Conservation (phyloP, 2,113 vertebrate species). For the Halcyon senegalensis region DNA sequence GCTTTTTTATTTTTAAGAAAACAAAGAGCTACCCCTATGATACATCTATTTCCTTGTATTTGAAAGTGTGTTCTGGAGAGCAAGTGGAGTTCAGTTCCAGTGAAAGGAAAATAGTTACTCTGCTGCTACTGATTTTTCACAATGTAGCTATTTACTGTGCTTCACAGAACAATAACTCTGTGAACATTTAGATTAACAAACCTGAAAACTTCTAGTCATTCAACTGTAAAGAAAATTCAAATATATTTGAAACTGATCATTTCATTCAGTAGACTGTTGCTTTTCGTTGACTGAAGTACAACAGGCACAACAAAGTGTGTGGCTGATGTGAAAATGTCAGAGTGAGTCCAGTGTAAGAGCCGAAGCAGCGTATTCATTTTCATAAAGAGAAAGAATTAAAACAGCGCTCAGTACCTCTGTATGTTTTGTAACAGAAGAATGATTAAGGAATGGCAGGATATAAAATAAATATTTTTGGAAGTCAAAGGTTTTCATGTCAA, state of each 20-base stretch:
- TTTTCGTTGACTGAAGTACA: not conserved
- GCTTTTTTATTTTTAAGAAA: not conserved
- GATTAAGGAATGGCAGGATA: not conserved
- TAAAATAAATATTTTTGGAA: not conserved
- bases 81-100: not conserved
- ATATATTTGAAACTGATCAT: not conserved
- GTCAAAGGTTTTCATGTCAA: not conserved
- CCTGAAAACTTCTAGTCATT: not conserved
- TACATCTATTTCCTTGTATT: not conserved
- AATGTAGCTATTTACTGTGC: not conserved
- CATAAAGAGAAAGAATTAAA: not conserved
- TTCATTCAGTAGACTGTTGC: not conserved
- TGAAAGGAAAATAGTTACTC: not conserved
- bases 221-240: not conserved
- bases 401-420: rapidly evolving
- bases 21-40: not conserved
- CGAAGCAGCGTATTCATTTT: not conserved
- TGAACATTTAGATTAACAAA: not conserved
- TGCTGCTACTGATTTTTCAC: not conserved
- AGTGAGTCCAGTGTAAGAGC: not conserved
- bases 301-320: not conserved
- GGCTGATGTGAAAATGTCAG: not conserved
- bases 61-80: not conserved
- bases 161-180: not conserved
- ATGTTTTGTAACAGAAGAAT: not conserved